Evolutionary conservation across 2,888 invertebrate genomes (phyloP).

Genomic region (Monopis laevigella): DNA sequence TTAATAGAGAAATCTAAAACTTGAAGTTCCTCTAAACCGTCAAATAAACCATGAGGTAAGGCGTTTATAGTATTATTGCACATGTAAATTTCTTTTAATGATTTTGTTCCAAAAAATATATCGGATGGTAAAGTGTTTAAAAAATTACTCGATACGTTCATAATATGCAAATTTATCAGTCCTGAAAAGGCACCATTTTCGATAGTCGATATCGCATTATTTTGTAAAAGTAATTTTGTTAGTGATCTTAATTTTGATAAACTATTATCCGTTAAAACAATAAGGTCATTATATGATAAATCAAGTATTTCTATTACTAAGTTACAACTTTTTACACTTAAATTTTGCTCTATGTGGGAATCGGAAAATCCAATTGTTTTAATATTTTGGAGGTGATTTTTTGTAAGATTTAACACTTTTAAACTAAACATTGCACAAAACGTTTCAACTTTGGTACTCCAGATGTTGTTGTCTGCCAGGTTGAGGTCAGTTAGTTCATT

Average conservation of each 20-base stretch:
- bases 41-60: constrained; percentile 77
- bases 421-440: constrained; percentile 78
- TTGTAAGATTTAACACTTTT: constrained; percentile 75
- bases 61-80: constrained; percentile 80
- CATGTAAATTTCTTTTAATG: constrained; percentile 74
- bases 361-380: constrained; percentile 79
- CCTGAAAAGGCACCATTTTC: constrained; percentile 79
- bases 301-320: constrained; percentile 75
- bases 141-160: constrained; percentile 84
- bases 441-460: constrained; percentile 76
- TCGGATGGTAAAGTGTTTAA: constrained; percentile 79
- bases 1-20: constrained; percentile 77
- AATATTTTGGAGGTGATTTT: constrained; percentile 82
- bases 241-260: constrained; percentile 75
- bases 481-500: constrained; percentile 74
- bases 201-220: constrained; percentile 78
- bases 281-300: constrained; percentile 78
- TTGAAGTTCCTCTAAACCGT: constrained; percentile 76
- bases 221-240: constrained; percentile 73
- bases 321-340: constrained; percentile 73
- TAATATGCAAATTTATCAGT: constrained; percentile 70
- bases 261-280: constrained; percentile 73
- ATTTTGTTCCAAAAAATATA: constrained; percentile 73
- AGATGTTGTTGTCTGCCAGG: constrained; percentile 79
- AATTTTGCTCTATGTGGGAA: constrained; percentile 65